phyloP scores from a whole-genome alignment of 35 echinoderm and acorn worm genomes.

The Stichopus chloronotus region DNA sequence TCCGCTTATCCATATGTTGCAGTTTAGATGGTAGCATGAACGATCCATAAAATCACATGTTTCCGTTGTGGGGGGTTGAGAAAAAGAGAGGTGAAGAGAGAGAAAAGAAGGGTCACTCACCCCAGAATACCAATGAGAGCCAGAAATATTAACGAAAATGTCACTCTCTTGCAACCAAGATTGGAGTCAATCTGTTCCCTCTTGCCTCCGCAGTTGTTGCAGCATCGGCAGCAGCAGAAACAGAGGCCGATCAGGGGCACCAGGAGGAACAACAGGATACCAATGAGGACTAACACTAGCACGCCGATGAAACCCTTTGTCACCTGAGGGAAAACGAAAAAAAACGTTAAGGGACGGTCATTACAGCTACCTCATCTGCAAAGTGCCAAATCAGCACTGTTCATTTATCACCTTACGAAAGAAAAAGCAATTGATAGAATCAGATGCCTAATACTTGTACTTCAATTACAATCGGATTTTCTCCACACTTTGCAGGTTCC shows the following conservation, averaged over 20 bases:
- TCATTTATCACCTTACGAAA: neutral
- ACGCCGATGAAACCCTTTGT: constrained; percentile 1
- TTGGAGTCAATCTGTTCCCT: constrained; percentile 78
- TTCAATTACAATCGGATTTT: neutral
- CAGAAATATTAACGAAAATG: constrained; percentile 70
- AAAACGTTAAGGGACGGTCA: neutral
- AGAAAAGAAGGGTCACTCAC: constrained; percentile 55
- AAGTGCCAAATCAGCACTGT: neutral
- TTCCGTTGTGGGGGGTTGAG: too few species aligned
- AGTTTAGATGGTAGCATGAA: too few species aligned
- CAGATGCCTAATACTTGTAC: neutral
- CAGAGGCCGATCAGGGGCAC: constrained; percentile 65
- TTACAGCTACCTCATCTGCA: neutral
- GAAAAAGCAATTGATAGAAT: neutral
- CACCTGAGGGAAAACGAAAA: neutral
- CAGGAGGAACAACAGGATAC: constrained; percentile 64
- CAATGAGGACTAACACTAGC: constrained; percentile 76
- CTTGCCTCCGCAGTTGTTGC: constrained; percentile 89
- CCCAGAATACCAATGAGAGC: constrained; percentile 72
- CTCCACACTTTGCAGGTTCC: neutral
- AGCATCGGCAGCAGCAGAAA: constrained; percentile 92
- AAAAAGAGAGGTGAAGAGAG: too few species aligned
- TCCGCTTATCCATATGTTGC: too few species aligned
- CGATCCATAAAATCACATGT: too few species aligned
- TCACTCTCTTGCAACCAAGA: constrained; percentile 67